Evolutionary conservation across 2,888 invertebrate genomes (phyloP), one percentile per base, ranked within the genome.

Genomic region (Ophion slaviceki): DNA sequence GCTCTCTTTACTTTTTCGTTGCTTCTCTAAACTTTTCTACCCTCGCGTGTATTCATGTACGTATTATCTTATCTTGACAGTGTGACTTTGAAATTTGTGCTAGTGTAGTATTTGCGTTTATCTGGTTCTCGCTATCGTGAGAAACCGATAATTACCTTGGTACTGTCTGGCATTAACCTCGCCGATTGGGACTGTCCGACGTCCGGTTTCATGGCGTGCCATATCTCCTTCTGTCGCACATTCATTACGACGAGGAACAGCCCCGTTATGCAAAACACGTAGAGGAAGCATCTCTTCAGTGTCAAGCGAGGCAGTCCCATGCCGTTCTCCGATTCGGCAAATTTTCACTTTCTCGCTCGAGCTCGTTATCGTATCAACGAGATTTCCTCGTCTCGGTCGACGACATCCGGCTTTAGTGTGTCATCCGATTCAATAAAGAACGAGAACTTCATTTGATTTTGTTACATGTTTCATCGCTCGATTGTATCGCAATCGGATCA

Each of bases 221-320:
- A 94, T 78, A 93, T 91, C 75, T 94, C 94, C 88, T 91, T 91
- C 88, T 94, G 94, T 59, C 93, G 91, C 0, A 95, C 93, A 92
- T 95, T 95, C 89, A 95, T 94, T 87, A 95, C 94, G 89, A 95
- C 95, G 89, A 95, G 93, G 80, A 95, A 91, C 89, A 95, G 92
- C 74, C 95, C 94, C 81, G 95, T 95, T 89, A 95, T 93, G 90
- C 95, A 94, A 88, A 95, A 92, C 85, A 95, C 94, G 90, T 95
- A 95, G 90, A 95, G 94, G 93, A 95, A 95, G 91, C 95, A 95
- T 92, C 95, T 95, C 89, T 95, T 95, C 86, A 95, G 91, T 84
- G 95, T 95, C 89, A 95, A 93, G 92, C 95, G 95, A 89, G 95
- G 95, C 92, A 95, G 94, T 93, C 95, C 94, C 95, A 95, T 95